phyloP scores from a whole-genome alignment of 2,888 invertebrate species.

The Parnassius mnemosyne region DNA sequence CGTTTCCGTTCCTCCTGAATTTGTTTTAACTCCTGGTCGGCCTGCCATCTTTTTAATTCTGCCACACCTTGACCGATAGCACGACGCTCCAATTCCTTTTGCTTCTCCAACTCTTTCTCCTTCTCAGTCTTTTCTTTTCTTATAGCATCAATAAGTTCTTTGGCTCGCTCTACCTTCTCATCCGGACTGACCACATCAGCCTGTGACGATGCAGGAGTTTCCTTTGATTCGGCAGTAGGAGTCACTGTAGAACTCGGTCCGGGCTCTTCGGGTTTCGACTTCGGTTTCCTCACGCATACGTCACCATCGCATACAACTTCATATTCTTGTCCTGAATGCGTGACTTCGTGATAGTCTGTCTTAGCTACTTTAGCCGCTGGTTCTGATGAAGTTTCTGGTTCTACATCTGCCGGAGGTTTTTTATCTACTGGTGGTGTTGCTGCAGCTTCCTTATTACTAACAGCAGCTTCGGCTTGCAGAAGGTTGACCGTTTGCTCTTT shows the following conservation, averaged over 20 bases:
- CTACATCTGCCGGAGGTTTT: constrained; percentile 4
- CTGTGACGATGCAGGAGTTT: constrained; percentile 16
- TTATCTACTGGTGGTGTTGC: constrained; percentile 5
- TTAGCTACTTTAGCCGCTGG: constrained; percentile 50
- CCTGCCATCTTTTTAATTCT: constrained; percentile 85
- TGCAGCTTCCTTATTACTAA: constrained; percentile 21
- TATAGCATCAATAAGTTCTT: constrained; percentile 84
- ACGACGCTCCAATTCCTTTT: constrained; percentile 86
- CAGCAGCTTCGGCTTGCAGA: constrained; percentile 48
- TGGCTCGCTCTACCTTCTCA: constrained; percentile 83
- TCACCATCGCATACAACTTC: constrained; percentile 77
- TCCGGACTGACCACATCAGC: constrained; percentile 51
- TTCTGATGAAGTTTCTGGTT: constrained; percentile 33
- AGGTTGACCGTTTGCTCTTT: constrained; percentile 50
- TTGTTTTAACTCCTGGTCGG: constrained; percentile 87
- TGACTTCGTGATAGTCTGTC: constrained; percentile 40
- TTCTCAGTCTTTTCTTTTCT: constrained; percentile 82
- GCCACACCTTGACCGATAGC: constrained; percentile 86
- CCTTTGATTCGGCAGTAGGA: constrained; percentile 4
- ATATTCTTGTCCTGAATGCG: constrained; percentile 40
- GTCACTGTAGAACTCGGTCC: constrained; percentile 47
- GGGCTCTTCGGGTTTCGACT: constrained; percentile 37
- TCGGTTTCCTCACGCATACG: constrained; percentile 63
- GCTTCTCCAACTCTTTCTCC: constrained; percentile 81
- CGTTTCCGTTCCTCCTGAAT: constrained; percentile 86